phyloP scores from a whole-genome alignment of 2,113 vertebrate genomes.

The cattle (Bos taurus) region ARS-UCD2.0 NC_037345.1:15043001-15043500 shows the following conservation, averaged over 20 bases:
- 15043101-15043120: not conserved
- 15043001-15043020: not conserved
- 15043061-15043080: not conserved
- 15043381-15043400: not conserved
- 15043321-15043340: not conserved
- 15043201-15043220: not conserved
- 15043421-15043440: not conserved
- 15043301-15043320: not conserved
- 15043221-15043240: not conserved
- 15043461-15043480: not conserved
- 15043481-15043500: not conserved
- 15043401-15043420: not conserved
- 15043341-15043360: not conserved
- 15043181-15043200: not conserved
- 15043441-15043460: not conserved
- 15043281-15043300: not conserved
- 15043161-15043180: not conserved
- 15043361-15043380: not conserved
- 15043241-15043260: not conserved
- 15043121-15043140: not conserved
- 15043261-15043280: not conserved
- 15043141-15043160: not conserved
- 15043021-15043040: not conserved
- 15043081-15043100: not conserved
- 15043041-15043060: not conserved